Percentiles rank a stretch among this genome's conserved stretches.
These are phyloP conservation scores for Spongilla lacustris DNA, from an alignment of 37 sponge, comb jelly and placozoan species.

Conservation along the genomic window DNA sequence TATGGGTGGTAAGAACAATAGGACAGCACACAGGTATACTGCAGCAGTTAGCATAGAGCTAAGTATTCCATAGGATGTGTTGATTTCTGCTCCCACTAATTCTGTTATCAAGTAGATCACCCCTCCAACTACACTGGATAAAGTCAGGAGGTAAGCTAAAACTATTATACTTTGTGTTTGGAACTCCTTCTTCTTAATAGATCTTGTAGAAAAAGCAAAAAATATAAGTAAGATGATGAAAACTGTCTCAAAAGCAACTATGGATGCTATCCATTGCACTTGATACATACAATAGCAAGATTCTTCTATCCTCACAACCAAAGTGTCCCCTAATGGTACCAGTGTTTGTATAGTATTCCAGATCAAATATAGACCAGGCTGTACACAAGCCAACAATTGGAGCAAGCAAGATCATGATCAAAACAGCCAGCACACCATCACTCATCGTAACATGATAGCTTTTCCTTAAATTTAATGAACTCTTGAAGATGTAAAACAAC, in stretches of 20 bases:
- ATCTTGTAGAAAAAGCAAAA: neutral
- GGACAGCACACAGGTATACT: neutral
- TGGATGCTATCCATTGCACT: neutral
- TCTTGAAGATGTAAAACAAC: neutral
- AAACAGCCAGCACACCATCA: neutral
- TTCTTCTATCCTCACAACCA: neutral
- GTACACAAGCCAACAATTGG: neutral
- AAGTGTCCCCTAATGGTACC: neutral
- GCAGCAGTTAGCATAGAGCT: neutral
- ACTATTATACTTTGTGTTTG: neutral
- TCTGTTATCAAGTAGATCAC: neutral
- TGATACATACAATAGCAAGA: neutral
- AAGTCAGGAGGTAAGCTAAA: neutral
- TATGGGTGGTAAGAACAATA: neutral
- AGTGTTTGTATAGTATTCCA: neutral
- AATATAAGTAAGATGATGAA: neutral
- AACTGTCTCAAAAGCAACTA: neutral
- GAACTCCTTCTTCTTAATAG: neutral
- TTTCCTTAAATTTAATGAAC: neutral
- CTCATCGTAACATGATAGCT: neutral
- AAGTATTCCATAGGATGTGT: neutral
- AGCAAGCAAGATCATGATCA: neutral
- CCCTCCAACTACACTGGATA: neutral
- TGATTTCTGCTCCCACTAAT: neutral
- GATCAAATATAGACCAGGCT: neutral